Conservation (phyloP, 2,797 vertebrate genomes). For the Microctenopoma steveboyesi region DNA sequence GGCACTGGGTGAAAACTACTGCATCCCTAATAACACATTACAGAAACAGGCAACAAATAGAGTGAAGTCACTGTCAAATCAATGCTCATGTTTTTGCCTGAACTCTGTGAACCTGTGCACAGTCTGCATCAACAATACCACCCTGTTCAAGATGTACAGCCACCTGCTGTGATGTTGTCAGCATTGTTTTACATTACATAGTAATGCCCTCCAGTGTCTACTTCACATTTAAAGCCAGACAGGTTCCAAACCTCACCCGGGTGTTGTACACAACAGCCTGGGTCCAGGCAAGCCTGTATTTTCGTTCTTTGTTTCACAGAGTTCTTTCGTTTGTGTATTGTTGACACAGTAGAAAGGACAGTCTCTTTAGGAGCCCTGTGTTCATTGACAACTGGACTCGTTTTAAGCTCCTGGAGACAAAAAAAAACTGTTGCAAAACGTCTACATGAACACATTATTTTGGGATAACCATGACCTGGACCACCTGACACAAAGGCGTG, state of each 20-base stretch:
- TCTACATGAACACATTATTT: no score
- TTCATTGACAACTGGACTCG: no score
- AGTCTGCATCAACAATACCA: constrained; percentile 13
- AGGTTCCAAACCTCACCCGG: constrained; percentile 8
- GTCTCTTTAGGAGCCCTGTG: constrained; percentile 25
- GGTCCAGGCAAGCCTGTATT: constrained; percentile 1
- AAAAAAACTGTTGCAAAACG: no score
- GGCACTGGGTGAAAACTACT: neutral
- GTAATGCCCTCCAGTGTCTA: neutral
- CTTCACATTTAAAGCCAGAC: constrained; percentile 15
- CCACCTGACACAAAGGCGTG: no score
- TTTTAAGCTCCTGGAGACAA: no score
- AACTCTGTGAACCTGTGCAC: constrained; percentile 3
- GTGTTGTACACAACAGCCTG: neutral
- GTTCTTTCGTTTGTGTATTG: constrained; percentile 16
- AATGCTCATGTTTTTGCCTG: neutral
- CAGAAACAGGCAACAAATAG: constrained; percentile 2
- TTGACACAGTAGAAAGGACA: constrained; percentile 30
- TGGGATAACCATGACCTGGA: no score
- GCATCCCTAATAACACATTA: neutral
- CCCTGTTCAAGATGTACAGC: neutral
- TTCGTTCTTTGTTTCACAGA: constrained; percentile 13
- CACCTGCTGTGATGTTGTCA: constrained; percentile 23
- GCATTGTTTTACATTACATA: constrained; percentile 9
- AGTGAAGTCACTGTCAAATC: constrained; percentile 10